Evolutionary conservation across 1,140 invertebrate genomes (phyloP).

Genomic region (Megalopta genalis): DNA sequence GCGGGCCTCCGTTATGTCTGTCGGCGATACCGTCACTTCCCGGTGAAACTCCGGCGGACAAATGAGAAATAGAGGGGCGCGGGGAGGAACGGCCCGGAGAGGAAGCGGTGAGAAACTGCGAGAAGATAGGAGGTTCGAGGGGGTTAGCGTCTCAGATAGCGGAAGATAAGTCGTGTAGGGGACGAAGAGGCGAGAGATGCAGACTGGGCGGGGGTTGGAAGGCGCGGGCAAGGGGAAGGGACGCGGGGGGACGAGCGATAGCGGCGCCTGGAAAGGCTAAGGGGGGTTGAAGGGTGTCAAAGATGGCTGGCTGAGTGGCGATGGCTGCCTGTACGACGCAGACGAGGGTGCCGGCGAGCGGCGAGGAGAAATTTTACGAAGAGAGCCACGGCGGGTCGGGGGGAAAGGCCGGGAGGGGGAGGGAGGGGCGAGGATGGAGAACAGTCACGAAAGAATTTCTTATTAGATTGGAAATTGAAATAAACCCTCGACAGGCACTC

Average conservation of each 20-base stretch:
- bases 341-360: neutral
- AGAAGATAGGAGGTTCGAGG: slow-evolving; percentile 28
- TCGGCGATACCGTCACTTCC: slow-evolving; percentile 35
- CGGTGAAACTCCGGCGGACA: slow-evolving; percentile 55
- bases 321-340: slow-evolving; percentile 51
- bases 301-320: slow-evolving; percentile 38
- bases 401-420: slow-evolving; percentile 9
- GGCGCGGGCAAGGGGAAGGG: neutral
- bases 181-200: slow-evolving; percentile 22
- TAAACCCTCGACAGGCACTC: slow-evolving; percentile 57
- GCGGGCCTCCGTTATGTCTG: slow-evolving; percentile 39
- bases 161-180: slow-evolving; percentile 65
- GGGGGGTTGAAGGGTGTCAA: slow-evolving; percentile 16
- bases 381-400: neutral
- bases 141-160: slow-evolving; percentile 57
- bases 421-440: slow-evolving; percentile 42
- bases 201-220: neutral
- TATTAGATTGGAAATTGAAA: slow-evolving; percentile 75
- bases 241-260: slow-evolving; percentile 30
- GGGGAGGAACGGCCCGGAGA: neutral
- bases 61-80: slow-evolving; percentile 53
- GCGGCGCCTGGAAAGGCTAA: slow-evolving; percentile 41
- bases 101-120: slow-evolving; percentile 36
- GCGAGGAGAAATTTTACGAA: slow-evolving; percentile 42
- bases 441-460: slow-evolving; percentile 74